phyloP scores from a whole-genome alignment of 2,888 invertebrate genomes.

The Tethea ocularis region DNA sequence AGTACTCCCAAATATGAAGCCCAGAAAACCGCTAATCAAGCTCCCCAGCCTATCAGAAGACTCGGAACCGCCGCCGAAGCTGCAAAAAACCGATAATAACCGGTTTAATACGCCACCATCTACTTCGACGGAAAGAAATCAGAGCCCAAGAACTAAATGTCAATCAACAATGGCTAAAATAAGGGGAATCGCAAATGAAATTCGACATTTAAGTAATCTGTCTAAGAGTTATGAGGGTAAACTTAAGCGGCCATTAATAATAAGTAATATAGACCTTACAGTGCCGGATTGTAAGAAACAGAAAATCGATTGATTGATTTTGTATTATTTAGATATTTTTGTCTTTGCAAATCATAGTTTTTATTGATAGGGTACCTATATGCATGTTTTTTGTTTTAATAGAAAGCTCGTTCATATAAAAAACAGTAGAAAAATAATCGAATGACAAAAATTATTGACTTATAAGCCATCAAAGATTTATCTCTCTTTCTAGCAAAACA shows the following conservation, averaged over 20 bases:
- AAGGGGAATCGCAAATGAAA: conserved; percentile 61
- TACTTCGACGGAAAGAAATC: conserved; percentile 25
- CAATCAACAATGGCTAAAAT: conserved; percentile 57
- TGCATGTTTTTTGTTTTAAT: too few species aligned
- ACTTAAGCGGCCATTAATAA: conserved; percentile 45
- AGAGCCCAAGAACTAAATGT: conserved; percentile 36
- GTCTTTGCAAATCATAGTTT: not conserved
- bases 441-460: too few species aligned
- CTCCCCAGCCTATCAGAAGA: conserved; percentile 66
- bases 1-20: conserved; percentile 76
- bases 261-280: conserved; percentile 27
- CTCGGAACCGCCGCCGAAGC: conserved; percentile 41
- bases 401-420: too few species aligned
- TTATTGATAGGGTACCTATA: too few species aligned
- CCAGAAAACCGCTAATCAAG: conserved; percentile 66
- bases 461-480: too few species aligned
- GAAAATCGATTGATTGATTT: conserved; percentile 45
- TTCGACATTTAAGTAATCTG: conserved; percentile 52
- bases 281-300: conserved; percentile 51
- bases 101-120: conserved; percentile 30
- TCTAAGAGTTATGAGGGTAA: conserved; percentile 47
- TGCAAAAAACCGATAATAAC: conserved; percentile 34
- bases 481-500: too few species aligned
- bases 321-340: not conserved
- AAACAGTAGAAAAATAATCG: too few species aligned